Base-by-base conservation (phyloP, 1,140 invertebrate species). In the Zaprionus inermis region DNA sequence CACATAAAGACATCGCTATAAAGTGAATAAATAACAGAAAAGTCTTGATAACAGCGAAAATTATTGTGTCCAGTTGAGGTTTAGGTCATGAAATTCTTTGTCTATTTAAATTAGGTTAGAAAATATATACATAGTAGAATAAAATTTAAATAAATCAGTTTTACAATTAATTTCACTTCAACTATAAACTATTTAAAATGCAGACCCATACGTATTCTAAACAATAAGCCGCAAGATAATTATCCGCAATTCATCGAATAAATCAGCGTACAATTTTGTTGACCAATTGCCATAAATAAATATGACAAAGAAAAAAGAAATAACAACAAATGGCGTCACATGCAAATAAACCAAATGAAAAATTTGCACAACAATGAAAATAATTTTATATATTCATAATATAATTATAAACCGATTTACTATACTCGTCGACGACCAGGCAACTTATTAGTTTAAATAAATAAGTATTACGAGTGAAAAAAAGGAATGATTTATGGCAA, bases 251-350 rank as follows among this genome's bases (percentile, higher is more conserved):
- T 81, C 52, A 72, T 46, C 67, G 71, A 65, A 68, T 38, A 9
- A 49, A 49, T 49, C 44, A 22, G 4, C 44, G 11, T 22, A 49
- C 44, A 22, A 49, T 49, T 49, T 22, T 49, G 44, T 49, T 49
- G 44, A 22, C 34, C 68, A 70, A 86, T 85, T 86, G 71, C 56
- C 69, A 73, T 73, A 82, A 82, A 78, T 76, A 86, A 82, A 76
- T 86, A 64, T 60, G 55, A 64, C 38, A 44, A 44, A 44, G 76
- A 76, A 64, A 81, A 72, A 72, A 79, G 72, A 65, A 81, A 68
- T 18, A 46, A 46, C 44, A 82, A 72, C 71, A 76, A 85, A 82
- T 79, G 77, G 76, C 76, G 58, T 20, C 34, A 16, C 36, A 65
- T 71, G 70, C 51, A 77, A 76, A 63, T 67, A 81, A 66, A 44